Evolutionary conservation across 2,113 vertebrate species (phyloP), one percentile per base, ranked within the genome.

Genomic region (Camarhynchus parvulus): DNA sequence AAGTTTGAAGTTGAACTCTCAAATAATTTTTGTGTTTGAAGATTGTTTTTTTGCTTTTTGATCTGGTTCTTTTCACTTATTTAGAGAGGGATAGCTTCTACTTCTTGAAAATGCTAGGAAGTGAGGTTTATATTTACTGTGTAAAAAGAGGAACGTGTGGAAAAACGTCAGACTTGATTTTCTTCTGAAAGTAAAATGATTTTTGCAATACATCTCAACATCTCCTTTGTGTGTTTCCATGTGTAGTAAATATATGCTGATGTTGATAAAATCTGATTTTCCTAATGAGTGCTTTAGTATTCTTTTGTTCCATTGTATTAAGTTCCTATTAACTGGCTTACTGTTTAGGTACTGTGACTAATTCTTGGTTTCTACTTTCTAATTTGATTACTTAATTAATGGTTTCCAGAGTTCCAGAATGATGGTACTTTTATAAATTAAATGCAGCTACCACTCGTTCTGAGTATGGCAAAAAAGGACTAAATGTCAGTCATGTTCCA

Each of bases 341-440:
- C 61, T 56, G 17, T 81, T 94, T 78, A 89, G 69, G n/a, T 82
- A 64, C 30, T 84, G 66, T 78, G 56, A 78, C 39, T 75, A 95
- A 95, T 97, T 82, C 73, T 84, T 91, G 8, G 23, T 75, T 92
- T 94, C 73, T 74, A 52, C 10, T 74, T 90, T 80, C n/a, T 86
- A 88, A 83, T 74, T 70, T 94, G 72, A 90, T 88, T 83, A 59
- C n/a, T 70, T 89, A 90, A 83, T 94, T 90, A 77, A 82, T 27
- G 4, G 23, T 62, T 90, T 89, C 76, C 56, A 78, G 64, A 90
- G 27, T 44, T 81, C n/a, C 33, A 67, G 25, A 88, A 78, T 61
- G 23, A n/a, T 59, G 20, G 15, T 42, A 61, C 35, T 63, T 89
- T 31, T 63, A 12, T 55, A 78, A 88, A 73, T 11, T 7, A 6